Base-by-base conservation (phyloP, 2,888 invertebrate species). In the Calameuta filiformis region DNA sequence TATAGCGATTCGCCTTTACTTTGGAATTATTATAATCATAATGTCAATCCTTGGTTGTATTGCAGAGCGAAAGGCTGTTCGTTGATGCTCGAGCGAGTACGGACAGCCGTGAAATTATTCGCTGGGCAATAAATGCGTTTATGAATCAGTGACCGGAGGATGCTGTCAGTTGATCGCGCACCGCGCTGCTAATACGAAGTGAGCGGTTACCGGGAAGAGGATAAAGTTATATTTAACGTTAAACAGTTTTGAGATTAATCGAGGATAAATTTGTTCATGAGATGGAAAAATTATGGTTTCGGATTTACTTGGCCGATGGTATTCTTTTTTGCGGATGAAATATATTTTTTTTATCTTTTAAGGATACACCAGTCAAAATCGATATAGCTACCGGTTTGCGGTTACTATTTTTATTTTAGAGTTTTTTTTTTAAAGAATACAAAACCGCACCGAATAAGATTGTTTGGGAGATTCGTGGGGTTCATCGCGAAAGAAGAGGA, bases 161-260 rank as follows among this genome's bases (percentile, higher is more conserved):
- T 83, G 79, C 81, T 82, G 82, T 83, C 87, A 87, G 87, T 87
- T 83, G 84, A 84, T 84, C 84, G 83, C 79, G 82, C 79, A 75
- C 78, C 75, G 68, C 78, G 71, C 40, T 56, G 40, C 40, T 56
- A 56, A 56, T 56, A 56, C 40, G 40, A 56, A 56, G 40, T 23
- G 40, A 56, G 23, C 40, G 40, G 23, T 4, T 56, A 56, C 23
- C 4, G 40, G 23, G 40, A 56, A 23, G 23, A 56, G 15, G 40
- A 56, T 23, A 56, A 56, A 56, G 40, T 56, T 56, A 1, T 23
- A 23, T 56, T 56, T 1, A 40, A 15, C 1, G 40, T 56, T 23
- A 56, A 56, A 56, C 15, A 2, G 23, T 56, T 56, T 56, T 56
- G 40, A 56, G 4, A 56, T 23, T 23, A 9, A 23, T 56, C 40